Evolutionary conservation across 64 coral and sea anemone genomes (phyloP).

Genomic region (Dendrophyllia cribrosa): DNA sequence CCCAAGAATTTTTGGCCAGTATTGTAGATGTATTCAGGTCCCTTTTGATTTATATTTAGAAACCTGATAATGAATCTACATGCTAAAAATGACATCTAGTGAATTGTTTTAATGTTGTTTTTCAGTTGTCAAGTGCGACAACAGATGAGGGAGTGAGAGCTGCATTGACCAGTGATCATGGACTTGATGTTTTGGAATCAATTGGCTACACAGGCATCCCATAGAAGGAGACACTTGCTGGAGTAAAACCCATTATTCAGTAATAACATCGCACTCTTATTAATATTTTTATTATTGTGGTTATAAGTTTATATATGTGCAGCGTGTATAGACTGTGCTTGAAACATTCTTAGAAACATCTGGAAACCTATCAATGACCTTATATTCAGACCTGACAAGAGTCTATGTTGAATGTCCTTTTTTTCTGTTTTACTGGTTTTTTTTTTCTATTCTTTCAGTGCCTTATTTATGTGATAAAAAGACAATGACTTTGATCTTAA

Average conservation of each 20-base stretch:
- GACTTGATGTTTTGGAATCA: constrained; percentile 12
- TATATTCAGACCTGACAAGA: constrained; percentile 8
- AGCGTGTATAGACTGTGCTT: constrained; percentile 20
- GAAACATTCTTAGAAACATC: not conserved
- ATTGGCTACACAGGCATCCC: constrained; percentile 4
- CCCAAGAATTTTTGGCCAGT: too few relatives aligned
- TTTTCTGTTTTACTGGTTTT: too few relatives aligned
- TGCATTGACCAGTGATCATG: constrained; percentile 10
- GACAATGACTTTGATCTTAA: too few relatives aligned
- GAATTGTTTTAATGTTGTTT: constrained; percentile 13
- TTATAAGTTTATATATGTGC: not conserved
- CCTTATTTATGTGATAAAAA: too few relatives aligned
- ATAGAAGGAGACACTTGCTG: constrained; percentile 12
- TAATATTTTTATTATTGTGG: not conserved
- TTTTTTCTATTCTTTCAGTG: too few relatives aligned
- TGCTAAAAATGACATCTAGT: not conserved
- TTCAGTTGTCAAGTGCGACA: constrained; percentile 18
- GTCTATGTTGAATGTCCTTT: constrained; percentile 16
- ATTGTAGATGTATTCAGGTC: not conserved
- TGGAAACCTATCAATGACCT: not conserved
- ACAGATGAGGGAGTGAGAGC: constrained; percentile 21
- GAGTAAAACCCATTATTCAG: constrained; percentile 8
- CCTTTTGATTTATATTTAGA: not conserved
- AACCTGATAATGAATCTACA: too few relatives aligned
- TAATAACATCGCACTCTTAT: not conserved